Base-by-base conservation (phyloP, 2,888 invertebrate genomes). In the Hemicrepidius hirtus region DNA sequence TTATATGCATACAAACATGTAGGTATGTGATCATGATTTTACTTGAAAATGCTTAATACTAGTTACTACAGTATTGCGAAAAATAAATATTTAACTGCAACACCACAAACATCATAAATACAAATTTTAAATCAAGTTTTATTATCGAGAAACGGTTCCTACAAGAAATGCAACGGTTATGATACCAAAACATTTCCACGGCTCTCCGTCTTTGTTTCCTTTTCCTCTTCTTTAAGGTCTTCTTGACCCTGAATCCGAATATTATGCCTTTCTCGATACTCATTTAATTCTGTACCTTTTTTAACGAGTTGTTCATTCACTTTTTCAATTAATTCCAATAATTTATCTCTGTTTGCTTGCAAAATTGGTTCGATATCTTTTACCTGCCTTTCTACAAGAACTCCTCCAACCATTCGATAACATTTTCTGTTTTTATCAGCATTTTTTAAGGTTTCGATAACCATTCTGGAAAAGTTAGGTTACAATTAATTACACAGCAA, bases 391-490 rank as follows among this genome's bases (percentile, higher is more conserved):
- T 98, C 97, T 76, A 97, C 96, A 66, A 98, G 88, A 69, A 98
- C 95, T 24, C 98, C 98, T 65, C 98, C 98, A 76, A 98, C 93
- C 89, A 98, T 92, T 82, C 97, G 92, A 86, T 94, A 98, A 86
- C 98, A 98, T 86, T 94, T 96, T 78, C 97, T 91, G 64, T 91
- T 91, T 12, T 91, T 91, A 83, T 96, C 95, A 20, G 97, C 94
- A 71, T 93, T 93, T 84, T 94, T 93, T 74, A 99, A 88, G 12
- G 97, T 97, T 82, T 97, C 97, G 79, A 97, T 95, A 69, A 99
- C 98, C 86, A 98, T 93, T 86, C 98, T 98, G 86, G 53, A 68
- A 75, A 72, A 75, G 55, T 55, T 18, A 57, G 57, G 57, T 57
- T 55, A 57, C 76, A 78, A 68, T 69, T 10, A 20, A 44, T 3